A percentile compares a stretch with the other conserved stretches of the same genome.
phyloP scores from a whole-genome alignment of 2,113 vertebrate genomes.

The Carlito syrichta region DNA sequence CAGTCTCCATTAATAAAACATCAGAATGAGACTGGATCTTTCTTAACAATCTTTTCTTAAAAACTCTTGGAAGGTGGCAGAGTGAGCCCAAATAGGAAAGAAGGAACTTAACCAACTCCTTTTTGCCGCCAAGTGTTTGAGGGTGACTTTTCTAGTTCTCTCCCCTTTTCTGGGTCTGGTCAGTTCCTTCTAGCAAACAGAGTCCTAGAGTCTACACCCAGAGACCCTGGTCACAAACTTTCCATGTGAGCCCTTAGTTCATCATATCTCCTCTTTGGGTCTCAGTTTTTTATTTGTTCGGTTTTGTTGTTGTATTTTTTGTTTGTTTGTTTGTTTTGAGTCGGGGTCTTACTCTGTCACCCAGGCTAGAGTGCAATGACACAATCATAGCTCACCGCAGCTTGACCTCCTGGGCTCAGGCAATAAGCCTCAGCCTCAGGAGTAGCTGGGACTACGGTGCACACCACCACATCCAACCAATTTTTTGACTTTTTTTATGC shows the following conservation, averaged over 20 bases:
- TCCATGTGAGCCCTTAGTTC: not conserved
- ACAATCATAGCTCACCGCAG: too few relatives aligned
- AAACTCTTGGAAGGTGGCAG: not conserved
- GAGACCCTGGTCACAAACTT: not conserved
- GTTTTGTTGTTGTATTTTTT: too few relatives aligned
- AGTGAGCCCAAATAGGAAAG: not conserved
- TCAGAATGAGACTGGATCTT: conserved; percentile 51
- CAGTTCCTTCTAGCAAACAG: not conserved
- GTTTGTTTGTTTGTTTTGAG: too few relatives aligned
- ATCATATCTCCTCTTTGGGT: not conserved
- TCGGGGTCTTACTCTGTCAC: too few relatives aligned
- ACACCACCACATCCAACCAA: too few relatives aligned
- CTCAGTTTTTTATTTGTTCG: too few relatives aligned
- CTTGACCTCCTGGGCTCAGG: too few relatives aligned
- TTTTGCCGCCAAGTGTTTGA: not conserved
- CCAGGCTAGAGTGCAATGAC: too few relatives aligned
- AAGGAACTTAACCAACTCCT: not conserved
- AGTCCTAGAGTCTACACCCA: not conserved
- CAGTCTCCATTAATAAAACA: conserved; percentile 68
- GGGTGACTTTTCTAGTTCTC: not conserved
- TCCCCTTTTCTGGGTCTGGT: not conserved
- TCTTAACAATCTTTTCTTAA: conserved; percentile 27
- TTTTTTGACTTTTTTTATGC: too few relatives aligned
- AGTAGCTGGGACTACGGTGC: too few relatives aligned
- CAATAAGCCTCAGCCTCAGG: too few relatives aligned